Evolutionary conservation across 2,888 invertebrate species (phyloP), one percentile per base, ranked within the genome.

Genomic region (Kryphioiulus occultus): DNA sequence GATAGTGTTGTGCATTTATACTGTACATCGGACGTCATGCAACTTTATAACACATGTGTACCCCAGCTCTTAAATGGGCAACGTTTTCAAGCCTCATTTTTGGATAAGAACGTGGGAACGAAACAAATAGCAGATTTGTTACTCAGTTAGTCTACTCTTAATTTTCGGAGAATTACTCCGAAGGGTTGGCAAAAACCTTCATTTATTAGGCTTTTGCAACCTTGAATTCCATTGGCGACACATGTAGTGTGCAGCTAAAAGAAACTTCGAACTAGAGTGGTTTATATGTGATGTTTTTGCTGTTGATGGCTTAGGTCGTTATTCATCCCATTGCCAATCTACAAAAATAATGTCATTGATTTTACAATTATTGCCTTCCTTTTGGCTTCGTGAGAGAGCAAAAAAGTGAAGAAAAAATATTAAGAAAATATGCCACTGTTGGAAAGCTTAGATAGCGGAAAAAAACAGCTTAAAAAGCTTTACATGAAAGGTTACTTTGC

Each of bases 401-500:
- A 30, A 78, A 9, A 15, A 78, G 26, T 26, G 15, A 15, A 78
- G 22, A 78, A 53, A 53, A 78, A 78, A 78, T 68, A 68, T 68
- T 68, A 68, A 12, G 78, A 30, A 78, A 78, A 78, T 78, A 30
- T 22, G 26, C 3, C 15, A 78, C 30, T 78, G 22, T 78, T 78
- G 78, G 78, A 78, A 78, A 78, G 78, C 30, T 30, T 30, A 78
- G 10, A 26, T 30, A 30, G 78, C 22, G 17, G 78, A 68, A 22
- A 78, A 59, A 78, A 30, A 78, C 78, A 26, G 78, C 78, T 78
- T 26, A 78, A 78, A 78, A 68, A 78, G 17, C 78, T 78, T 78
- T 15, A 78, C 78, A 78, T 78, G 78, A 30, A 78, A 78, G 78
- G 78, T 78, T 78, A 78, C 78, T 78, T 78, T 78, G 78, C 78